These are phyloP conservation scores for Coptotermes formosanus DNA, from an alignment of 1,140 invertebrate species.

Conservation along the genomic window DNA sequence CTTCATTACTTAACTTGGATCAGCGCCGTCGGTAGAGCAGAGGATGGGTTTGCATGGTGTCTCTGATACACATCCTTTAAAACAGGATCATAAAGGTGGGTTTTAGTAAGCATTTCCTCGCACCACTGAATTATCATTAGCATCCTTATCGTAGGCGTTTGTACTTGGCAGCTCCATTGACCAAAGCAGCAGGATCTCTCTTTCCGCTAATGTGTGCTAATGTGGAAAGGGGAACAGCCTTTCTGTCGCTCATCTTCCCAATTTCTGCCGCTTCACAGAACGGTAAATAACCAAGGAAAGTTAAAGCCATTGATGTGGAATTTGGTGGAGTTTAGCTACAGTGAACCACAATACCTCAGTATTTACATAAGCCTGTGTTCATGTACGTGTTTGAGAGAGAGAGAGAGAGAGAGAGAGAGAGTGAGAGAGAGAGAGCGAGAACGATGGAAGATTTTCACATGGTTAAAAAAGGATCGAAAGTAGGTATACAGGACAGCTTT, in stretches of 20 bases:
- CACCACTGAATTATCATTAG: neutral
- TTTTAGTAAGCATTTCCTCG: neutral
- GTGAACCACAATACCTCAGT: neutral
- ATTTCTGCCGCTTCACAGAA: constrained; percentile 5
- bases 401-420: neutral
- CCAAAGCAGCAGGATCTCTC: neutral
- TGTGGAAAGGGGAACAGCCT: neutral
- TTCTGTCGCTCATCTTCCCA: neutral
- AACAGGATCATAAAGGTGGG: neutral
- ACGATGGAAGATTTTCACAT: neutral
- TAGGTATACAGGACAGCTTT: too few species aligned
- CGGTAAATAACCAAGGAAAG: neutral
- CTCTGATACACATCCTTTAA: neutral
- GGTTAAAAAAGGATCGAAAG: neutral
- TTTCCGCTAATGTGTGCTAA: neutral
- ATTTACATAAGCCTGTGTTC: neutral
- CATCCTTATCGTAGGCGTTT: neutral
- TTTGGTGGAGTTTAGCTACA: neutral
- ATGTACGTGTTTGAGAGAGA: neutral
- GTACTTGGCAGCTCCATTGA: neutral
- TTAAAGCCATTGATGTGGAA: neutral
- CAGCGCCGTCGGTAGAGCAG: neutral
- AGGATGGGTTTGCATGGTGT: neutral
- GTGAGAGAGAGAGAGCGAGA: neutral
- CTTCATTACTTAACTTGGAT: neutral